Percentiles rank a stretch among this genome's conserved stretches.
Conservation (phyloP, 2,113 vertebrate species). For the Phyllostomus hastatus region DNA sequence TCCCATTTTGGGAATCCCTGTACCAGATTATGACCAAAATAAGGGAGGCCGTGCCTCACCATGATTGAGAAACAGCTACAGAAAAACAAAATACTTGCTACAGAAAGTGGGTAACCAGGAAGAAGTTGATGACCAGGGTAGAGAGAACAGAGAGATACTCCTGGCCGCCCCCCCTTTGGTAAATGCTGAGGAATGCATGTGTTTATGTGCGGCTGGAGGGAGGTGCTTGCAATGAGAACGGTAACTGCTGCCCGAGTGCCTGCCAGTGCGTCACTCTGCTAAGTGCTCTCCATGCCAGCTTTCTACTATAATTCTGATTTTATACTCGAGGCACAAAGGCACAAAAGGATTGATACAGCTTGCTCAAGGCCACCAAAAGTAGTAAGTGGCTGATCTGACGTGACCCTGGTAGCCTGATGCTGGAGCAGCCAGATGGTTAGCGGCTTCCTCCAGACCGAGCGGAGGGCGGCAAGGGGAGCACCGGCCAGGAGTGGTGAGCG, state of each 20-base stretch:
- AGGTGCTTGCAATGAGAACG: not conserved
- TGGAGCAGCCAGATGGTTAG: not conserved
- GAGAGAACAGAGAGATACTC: not conserved
- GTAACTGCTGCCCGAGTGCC: not conserved
- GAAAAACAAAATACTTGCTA: not conserved
- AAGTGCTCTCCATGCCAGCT: conserved; percentile 12
- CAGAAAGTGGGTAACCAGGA: conserved; percentile 13
- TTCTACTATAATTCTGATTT: conserved; percentile 34
- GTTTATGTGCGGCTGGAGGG: not conserved
- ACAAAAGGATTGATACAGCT: conserved; percentile 33
- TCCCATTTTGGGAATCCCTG: not conserved
- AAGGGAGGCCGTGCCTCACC: not conserved
- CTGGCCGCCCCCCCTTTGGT: not conserved
- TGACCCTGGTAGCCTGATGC: conserved; percentile 13
- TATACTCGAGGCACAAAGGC: conserved; percentile 32
- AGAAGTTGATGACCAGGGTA: not conserved
- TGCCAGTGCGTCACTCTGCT: not conserved
- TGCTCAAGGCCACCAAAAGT: not conserved
- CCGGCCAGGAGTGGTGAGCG: not conserved
- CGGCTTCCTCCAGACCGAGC: not conserved
- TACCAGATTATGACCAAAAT: not conserved
- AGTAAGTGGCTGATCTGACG: conserved; percentile 8
- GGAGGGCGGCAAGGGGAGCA: not conserved
- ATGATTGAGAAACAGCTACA: not conserved
- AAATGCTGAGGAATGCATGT: not conserved